Percentiles rank a stretch among this genome's conserved stretches.
Evolutionary conservation across 2,113 vertebrate species (phyloP).

Genomic region (Chamaea fasciata): DNA sequence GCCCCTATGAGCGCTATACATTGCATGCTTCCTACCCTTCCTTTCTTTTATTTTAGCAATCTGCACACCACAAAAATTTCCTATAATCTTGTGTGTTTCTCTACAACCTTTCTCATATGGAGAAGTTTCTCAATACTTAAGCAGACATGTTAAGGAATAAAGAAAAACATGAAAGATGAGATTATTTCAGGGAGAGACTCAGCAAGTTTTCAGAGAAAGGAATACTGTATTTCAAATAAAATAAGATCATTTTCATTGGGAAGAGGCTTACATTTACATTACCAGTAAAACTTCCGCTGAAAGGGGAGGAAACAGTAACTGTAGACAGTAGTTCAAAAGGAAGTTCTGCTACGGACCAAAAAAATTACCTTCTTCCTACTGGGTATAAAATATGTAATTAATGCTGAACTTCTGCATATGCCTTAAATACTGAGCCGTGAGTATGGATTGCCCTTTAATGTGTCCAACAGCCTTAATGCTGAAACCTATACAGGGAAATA

Average conservation of each 20-base stretch:
- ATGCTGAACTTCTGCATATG: not conserved
- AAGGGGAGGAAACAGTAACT: not conserved
- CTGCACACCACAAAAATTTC: not conserved
- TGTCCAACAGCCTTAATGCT: not conserved
- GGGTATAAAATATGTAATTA: not conserved
- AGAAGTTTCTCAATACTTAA: not conserved
- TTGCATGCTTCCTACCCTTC: not conserved
- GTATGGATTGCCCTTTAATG: not conserved
- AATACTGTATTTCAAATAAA: not conserved
- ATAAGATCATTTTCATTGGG: not conserved
- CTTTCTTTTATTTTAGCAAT: not conserved
- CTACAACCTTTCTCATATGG: not conserved
- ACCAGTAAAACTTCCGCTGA: not conserved
- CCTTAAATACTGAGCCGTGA: not conserved
- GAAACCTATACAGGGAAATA: not conserved
- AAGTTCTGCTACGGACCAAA: not conserved
- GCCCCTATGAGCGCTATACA: not conserved
- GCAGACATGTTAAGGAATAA: not conserved
- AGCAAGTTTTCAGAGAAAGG: not conserved
- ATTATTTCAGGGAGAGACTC: not conserved
- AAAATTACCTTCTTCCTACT: not conserved
- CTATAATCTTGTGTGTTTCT: not conserved
- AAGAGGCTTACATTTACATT: not conserved
- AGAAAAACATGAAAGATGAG: not conserved
- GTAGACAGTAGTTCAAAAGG: not conserved